Base-by-base conservation (phyloP, 2,113 vertebrate species). In the Centropristis striata region DNA sequence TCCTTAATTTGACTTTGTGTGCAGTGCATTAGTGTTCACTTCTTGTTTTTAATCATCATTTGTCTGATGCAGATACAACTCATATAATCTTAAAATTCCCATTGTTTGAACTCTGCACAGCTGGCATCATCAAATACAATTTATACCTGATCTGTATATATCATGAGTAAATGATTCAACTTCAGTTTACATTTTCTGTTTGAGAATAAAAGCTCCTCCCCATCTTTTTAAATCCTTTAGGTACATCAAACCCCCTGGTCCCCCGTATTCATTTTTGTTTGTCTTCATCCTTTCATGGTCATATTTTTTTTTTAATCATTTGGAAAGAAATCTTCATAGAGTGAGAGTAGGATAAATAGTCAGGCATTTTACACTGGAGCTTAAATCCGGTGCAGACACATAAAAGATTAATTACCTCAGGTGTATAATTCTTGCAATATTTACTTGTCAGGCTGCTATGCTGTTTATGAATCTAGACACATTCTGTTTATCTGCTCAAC, bases 1-100 rank as follows among this genome's bases (percentile, higher is more conserved):
- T 65, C 16, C 41, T 32, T 67, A 55, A 63, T 83, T 71, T 86
- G 68, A 78, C 74, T 84, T 18, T 85, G 53, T 63, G 23, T 68
- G 53, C 27, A 21, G 41, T 32, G 21, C 63, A 44, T 77, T 27
- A 39, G 42, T 65, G 28, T 61, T 85, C 41, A 66, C 57, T 23
- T 61, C 51, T 55, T 23, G 28, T 60, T 70, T 78, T 75, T 75
- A 69, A 85, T 79, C 61, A 71, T 68, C 60, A 66, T 73, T 47
- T 39, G 28, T 65, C 61, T 60, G 51, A 80, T 16, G 18, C 64
- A 36, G 60, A 75, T 18, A 41, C 16, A 27, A 13, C 42, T 39
- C 16, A 50, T 54, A 65, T 39, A 86, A 76, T 73, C 32, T 67
- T 60, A 55, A 50, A 6, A 64, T 25, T 39, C 67, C 46, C 16